Evolutionary conservation across 1,140 invertebrate species (phyloP).

Genomic region (Nebria ingens): DNA sequence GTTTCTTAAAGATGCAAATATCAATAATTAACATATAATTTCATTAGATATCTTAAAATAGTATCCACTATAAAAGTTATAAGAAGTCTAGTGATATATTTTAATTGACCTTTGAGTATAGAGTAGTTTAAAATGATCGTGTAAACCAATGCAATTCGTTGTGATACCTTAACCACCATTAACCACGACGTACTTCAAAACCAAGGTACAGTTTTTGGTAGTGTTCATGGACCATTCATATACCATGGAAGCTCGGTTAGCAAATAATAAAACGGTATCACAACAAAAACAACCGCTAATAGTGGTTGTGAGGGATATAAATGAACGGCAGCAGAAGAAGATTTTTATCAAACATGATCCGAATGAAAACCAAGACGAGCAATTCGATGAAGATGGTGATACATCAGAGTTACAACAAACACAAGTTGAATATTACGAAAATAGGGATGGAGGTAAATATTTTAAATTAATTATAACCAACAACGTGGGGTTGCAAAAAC

Average conservation of each 20-base stretch:
- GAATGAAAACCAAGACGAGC: not conserved
- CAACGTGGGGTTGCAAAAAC: too few relatives aligned
- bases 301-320: not conserved
- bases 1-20: too few relatives aligned
- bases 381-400: not conserved
- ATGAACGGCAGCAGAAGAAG: not conserved
- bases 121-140: too few relatives aligned
- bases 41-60: too few relatives aligned
- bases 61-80: too few relatives aligned
- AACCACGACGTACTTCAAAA: not conserved
- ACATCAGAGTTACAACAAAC: not conserved
- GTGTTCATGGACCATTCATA: not conserved
- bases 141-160: too few relatives aligned
- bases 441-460: not conserved
- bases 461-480: too few relatives aligned
- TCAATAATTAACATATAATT: too few relatives aligned
- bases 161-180: too few relatives aligned
- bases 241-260: not conserved
- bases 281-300: not conserved
- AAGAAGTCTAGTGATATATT: too few relatives aligned
- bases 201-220: not conserved
- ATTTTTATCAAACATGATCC: not conserved
- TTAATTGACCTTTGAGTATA: too few relatives aligned
- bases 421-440: not conserved
- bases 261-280: constrained; percentile 4